phyloP scores from a whole-genome alignment of 2,888 invertebrate species.

The Dendrolimus pini region DNA sequence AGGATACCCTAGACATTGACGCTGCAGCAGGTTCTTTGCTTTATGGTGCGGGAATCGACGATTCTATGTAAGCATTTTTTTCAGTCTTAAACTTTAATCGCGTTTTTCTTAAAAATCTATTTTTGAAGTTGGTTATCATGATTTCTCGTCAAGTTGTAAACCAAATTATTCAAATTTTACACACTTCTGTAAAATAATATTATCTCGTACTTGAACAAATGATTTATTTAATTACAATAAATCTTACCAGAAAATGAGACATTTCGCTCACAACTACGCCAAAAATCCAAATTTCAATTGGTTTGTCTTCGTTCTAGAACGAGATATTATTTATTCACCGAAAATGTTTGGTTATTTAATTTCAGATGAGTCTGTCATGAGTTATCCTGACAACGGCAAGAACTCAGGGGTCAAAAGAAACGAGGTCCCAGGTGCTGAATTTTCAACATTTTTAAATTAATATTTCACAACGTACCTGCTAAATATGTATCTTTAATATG shows the following conservation, averaged over 20 bases:
- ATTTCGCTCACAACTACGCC: neutral
- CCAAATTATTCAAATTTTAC: neutral
- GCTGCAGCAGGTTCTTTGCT: no score
- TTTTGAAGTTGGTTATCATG: neutral
- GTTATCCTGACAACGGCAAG: neutral
- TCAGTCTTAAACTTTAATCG: neutral
- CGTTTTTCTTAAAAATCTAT: neutral
- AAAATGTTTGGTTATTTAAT: neutral
- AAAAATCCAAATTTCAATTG: neutral
- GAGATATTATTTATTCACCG: neutral
- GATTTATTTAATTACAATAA: neutral
- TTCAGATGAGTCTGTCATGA: slow-evolving; percentile 1
- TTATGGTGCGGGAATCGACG: no score
- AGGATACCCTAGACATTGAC: no score
- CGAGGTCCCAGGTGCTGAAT: neutral
- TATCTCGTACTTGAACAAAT: neutral
- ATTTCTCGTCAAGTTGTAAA: neutral
- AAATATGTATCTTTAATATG: slow-evolving; percentile 2
- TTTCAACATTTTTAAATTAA: slow-evolving; percentile 1
- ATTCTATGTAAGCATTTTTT: neutral
- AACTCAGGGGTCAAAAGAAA: neutral
- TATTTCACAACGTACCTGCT: slow-evolving; percentile 1
- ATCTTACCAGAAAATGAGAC: neutral
- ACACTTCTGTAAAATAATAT: neutral
- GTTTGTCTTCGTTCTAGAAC: neutral